Evolutionary conservation across 2,888 invertebrate genomes (phyloP), one percentile per base, ranked within the genome.

Genomic region (Andrena dorsata): DNA sequence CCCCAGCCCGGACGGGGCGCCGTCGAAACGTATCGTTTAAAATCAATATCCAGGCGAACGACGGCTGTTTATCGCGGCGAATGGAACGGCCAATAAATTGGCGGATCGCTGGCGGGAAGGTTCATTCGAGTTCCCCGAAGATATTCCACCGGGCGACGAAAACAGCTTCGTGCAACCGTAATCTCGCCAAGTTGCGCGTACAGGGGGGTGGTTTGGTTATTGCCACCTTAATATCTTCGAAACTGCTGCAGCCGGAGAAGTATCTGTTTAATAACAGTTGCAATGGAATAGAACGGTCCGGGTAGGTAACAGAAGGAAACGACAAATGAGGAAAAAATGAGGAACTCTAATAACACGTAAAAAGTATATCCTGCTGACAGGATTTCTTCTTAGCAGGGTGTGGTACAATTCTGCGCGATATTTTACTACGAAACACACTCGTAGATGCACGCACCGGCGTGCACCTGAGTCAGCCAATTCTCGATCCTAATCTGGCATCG

Each of bases 401-500:
- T 5, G 16, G 1, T 16, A 3, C 10, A 41, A 0, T 41, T 16
- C 41, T 16, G 5, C 41, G 5, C 41, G 41, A 41, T 16, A 41
- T 41, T 41, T 41, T 16, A 41, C 41, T 16, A 41, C 16, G 16
- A 41, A 41, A 13, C 41, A 16, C 41, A 4, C 16, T 16, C 16
- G 41, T 16, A 1, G 41, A 26, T 56, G 10, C 10, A 4, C 56
- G 23, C 56, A 56, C 23, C 5, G 23, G 23, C 23, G 23, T 56
- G 26, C 4, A 28, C 26, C n/a, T 35, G 20, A 16, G 49, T 65
- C 68, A 5, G 41, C 8, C 64, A 28, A 16, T 32, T 8, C 53
- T 10, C 53, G 80, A 61, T 66, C 30, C 68, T 83, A 83, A 88
- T 85, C 84, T 78, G 47, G 60, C 75, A 84, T 88, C 82, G 84